phyloP scores from a whole-genome alignment of 2,797 vertebrate genomes.

The Podarcis siculus region DNA sequence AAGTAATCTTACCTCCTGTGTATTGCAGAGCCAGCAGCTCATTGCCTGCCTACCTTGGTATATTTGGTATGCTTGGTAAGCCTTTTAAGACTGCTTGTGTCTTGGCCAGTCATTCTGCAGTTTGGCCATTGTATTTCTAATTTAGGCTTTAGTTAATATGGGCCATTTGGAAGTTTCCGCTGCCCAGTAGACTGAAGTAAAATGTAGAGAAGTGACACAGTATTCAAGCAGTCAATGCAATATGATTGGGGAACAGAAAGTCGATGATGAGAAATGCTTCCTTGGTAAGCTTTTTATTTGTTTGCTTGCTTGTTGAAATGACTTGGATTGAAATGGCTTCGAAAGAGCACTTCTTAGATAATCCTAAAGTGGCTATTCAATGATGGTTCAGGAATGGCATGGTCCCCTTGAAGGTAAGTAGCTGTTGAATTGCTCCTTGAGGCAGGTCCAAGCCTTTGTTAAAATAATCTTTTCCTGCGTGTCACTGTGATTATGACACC shows the following conservation, averaged over 20 bases:
- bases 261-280: neutral
- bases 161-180: slow-evolving; percentile 1
- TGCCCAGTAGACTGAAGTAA: neutral
- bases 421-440: slow-evolving; percentile 3
- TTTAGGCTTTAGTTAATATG: neutral
- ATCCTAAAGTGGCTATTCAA: neutral
- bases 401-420: neutral
- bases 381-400: neutral
- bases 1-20: neutral
- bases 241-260: neutral
- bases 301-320: neutral
- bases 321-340: neutral
- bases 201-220: neutral
- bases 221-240: neutral
- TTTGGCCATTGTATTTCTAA: neutral
- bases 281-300: neutral
- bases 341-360: slow-evolving; percentile 1
- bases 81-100: neutral
- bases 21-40: neutral
- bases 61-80: neutral
- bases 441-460: neutral
- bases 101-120: neutral
- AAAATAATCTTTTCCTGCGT: neutral
- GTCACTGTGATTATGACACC: neutral
- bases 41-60: neutral